A percentile compares a stretch with the other conserved stretches of the same genome.
These are phyloP conservation scores for Melinaea marsaeus DNA, from an alignment of 2,888 invertebrate species.

Conservation along the genomic window DNA sequence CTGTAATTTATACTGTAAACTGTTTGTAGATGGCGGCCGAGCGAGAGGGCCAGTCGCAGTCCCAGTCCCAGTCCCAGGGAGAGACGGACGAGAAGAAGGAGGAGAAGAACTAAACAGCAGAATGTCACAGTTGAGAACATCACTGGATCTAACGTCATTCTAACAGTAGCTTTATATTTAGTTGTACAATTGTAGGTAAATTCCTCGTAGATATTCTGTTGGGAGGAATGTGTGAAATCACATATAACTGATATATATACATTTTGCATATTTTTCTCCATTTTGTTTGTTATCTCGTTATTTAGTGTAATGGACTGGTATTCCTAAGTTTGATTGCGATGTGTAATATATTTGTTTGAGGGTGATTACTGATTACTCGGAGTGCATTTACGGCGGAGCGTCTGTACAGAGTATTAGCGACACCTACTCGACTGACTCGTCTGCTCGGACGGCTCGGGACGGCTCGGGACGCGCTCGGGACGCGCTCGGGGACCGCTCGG, in stretches of 20 bases:
- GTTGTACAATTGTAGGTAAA: not conserved
- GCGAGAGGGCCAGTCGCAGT: slow-evolving; percentile 51
- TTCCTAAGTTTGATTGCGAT: slow-evolving; percentile 29
- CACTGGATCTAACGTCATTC: not conserved
- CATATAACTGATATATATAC: slow-evolving; percentile 6
- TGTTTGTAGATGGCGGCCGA: slow-evolving; percentile 67
- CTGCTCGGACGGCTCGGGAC: no score
- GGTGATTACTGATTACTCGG: slow-evolving; percentile 9
- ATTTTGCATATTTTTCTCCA: slow-evolving; percentile 6
- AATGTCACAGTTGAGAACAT: slow-evolving; percentile 5
- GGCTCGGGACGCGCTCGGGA: no score
- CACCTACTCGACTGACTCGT: no score
- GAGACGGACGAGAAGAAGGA: slow-evolving; percentile 53
- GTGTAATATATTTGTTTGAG: slow-evolving; percentile 22
- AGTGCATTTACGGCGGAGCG: no score
- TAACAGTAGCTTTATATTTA: slow-evolving; percentile 3
- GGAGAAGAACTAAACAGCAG: slow-evolving; percentile 43
- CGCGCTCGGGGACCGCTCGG: no score
- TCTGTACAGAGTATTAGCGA: no score
- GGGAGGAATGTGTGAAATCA: not conserved
- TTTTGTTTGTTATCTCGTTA: slow-evolving; percentile 19
- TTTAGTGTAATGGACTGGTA: slow-evolving; percentile 34
- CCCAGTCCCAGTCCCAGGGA: slow-evolving; percentile 38
- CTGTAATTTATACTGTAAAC: not conserved
- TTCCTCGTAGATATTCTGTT: slow-evolving; percentile 5